Percentiles rank a stretch among this genome's conserved stretches.
These are phyloP conservation scores for Camelus bactrianus DNA, from an alignment of 2,113 vertebrate genomes.

Conservation along the genomic window DNA sequence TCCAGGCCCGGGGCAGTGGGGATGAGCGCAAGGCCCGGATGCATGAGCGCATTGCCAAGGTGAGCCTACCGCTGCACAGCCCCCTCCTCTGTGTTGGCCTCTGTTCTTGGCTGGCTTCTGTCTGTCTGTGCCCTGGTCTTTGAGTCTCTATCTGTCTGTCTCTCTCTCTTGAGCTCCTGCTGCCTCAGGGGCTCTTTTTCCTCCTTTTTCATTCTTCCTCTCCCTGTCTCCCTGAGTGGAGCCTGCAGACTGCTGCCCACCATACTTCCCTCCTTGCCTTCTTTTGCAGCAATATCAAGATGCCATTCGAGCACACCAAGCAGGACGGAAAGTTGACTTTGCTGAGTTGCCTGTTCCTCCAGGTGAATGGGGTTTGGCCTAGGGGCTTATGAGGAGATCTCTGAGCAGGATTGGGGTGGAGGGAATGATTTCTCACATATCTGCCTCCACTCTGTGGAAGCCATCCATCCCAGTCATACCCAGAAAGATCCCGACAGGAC, in stretches of 20 bases:
- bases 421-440: neutral
- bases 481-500: neutral
- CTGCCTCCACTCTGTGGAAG: neutral
- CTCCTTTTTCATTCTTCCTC: neutral
- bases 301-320: conserved; percentile 94
- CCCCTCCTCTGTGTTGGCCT: neutral
- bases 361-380: conserved; percentile 86
- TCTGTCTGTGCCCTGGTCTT: neutral
- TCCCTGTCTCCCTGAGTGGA: neutral
- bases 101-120: neutral
- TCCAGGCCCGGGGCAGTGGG: conserved; percentile 92
- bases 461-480: neutral
- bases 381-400: neutral
- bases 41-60: conserved; percentile 97
- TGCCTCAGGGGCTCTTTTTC: neutral
- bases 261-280: neutral
- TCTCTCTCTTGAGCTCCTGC: neutral
- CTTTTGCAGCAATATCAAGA: conserved; percentile 95
- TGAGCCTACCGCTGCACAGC: conserved; percentile 57
- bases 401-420: neutral
- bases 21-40: conserved; percentile 96
- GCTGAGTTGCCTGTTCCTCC: conserved; percentile 95
- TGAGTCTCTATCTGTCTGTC: neutral
- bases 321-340: conserved; percentile 93
- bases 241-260: neutral